Evolutionary conservation across 1,140 invertebrate species (phyloP).

Genomic region (Trissolcus basalis): DNA sequence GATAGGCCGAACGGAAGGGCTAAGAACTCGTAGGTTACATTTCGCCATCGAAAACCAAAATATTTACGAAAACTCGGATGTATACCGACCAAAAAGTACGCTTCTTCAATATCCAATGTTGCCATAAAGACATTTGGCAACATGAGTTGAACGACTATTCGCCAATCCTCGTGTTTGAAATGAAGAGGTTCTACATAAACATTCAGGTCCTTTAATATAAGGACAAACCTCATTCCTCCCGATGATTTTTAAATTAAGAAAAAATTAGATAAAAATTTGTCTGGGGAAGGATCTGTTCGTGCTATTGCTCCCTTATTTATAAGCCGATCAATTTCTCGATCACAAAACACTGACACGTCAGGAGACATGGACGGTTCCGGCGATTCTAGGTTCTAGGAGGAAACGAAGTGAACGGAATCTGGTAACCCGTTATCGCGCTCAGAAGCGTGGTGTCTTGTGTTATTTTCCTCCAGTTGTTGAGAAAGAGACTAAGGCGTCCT

Average conservation of each 20-base stretch:
- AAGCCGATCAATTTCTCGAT: slow-evolving; percentile 8
- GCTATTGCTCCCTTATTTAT: not conserved
- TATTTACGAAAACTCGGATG: too few relatives aligned
- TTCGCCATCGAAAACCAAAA: too few relatives aligned
- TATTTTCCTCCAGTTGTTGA: not conserved
- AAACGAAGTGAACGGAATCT: not conserved
- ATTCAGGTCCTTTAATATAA: slow-evolving; percentile 46
- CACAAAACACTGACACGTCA: not conserved
- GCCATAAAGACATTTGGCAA: slow-evolving; percentile 36
- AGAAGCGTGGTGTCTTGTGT: not conserved
- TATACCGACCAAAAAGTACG: too few relatives aligned
- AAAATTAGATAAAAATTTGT: slow-evolving; percentile 50
- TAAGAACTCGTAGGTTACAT: too few relatives aligned
- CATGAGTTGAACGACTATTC: slow-evolving; percentile 43
- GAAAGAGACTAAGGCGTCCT: not conserved
- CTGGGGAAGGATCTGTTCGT: slow-evolving; percentile 5
- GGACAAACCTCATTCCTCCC: slow-evolving; percentile 7
- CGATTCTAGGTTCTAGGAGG: not conserved
- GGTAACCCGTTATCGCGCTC: not conserved
- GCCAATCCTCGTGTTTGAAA: slow-evolving; percentile 48
- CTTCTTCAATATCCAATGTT: slow-evolving; percentile 30
- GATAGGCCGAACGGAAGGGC: too few relatives aligned
- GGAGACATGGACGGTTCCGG: not conserved
- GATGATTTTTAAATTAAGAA: too few relatives aligned
- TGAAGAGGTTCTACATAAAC: slow-evolving; percentile 19